Evolutionary conservation across 2,888 invertebrate species (phyloP), one percentile per base, ranked within the genome.

Genomic region (Ommatoiulus sabulosus): DNA sequence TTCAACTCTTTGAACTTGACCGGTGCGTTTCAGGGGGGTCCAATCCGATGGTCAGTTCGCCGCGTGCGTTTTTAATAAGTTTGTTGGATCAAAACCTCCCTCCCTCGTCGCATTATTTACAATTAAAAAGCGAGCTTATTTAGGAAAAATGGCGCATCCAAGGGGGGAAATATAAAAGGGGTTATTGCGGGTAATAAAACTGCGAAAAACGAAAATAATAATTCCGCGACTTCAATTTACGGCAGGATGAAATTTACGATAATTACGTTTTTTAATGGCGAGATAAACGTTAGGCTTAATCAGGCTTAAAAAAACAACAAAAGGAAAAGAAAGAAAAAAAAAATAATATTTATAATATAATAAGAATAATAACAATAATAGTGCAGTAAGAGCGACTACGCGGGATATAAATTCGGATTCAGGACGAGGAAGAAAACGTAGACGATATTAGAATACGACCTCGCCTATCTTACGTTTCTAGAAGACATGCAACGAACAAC

Each of bases 221-320:
- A 52, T 72, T 72, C 24, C 72, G 24, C 72, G 72, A 72, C 72
- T 72, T 8, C 20, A 72, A 72, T 72, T 72, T 72, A 72, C 72
- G 72, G 72, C 72, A 20, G 72, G 72, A 72, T n/a, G 72, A 72
- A 72, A 72, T 72, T 72, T 72, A 72, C 72, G 72, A 72, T 72
- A 72, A 72, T 72, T 72, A 72, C 72, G 24, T 72, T 72, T 72
- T 72, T 72, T 72, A 72, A 72, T 72, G 72, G 72, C 72, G 72
- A 72, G 72, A 72, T 72, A 72, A 72, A 72, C 72, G 72, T 72
- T 72, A 72, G 72, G 72, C 72, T 72, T 72, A 72, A 72, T 72
- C 72, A 20, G 72, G 72, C 20, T 72, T n/a, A 72, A 72, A 5
- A 72, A 72, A 8, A 24, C 20, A 72, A 6, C 6, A 63, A 63